A percentile compares a stretch with the other conserved stretches of the same genome.
Evolutionary conservation across 1,140 invertebrate species (phyloP).

Genomic region (Samia ricini): DNA sequence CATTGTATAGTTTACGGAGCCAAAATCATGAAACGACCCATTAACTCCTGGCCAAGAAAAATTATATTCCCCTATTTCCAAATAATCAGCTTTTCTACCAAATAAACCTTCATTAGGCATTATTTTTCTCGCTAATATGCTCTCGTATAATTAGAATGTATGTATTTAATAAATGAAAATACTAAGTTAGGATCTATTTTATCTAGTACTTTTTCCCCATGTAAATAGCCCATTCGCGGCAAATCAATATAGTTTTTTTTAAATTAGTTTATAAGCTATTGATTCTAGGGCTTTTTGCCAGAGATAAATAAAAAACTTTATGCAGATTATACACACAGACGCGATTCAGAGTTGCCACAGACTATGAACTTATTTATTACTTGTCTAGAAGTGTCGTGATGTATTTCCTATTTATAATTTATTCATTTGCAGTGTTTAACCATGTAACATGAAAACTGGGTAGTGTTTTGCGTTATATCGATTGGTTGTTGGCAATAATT

Average conservation of each 20-base stretch:
- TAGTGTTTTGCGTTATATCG: too few species aligned
- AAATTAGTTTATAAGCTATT: too few species aligned
- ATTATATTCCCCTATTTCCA: conserved; percentile 68
- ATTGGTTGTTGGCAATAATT: too few species aligned
- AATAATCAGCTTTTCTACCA: conserved; percentile 50
- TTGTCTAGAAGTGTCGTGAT: too few species aligned
- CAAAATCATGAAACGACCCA: conserved; percentile 63
- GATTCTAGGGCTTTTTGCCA: too few species aligned
- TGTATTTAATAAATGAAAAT: conserved; percentile 1
- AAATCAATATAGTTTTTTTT: conserved; percentile 76
- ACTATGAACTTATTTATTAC: too few species aligned
- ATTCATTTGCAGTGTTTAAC: too few species aligned
- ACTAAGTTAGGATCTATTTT: neutral
- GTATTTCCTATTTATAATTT: too few species aligned
- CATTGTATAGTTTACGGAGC: conserved; percentile 68
- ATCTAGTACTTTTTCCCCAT: neutral
- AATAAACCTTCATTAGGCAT: conserved; percentile 55
- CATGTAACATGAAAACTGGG: too few species aligned
- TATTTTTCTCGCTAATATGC: neutral
- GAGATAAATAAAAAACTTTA: too few species aligned
- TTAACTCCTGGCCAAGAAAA: conserved; percentile 72
- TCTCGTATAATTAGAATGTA: neutral
- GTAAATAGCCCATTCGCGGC: conserved; percentile 38
- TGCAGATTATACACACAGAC: too few species aligned
- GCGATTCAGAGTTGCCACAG: too few species aligned